Evolutionary conservation across 2,113 vertebrate species (phyloP).

Genomic region (Callithrix jacchus): DNA sequence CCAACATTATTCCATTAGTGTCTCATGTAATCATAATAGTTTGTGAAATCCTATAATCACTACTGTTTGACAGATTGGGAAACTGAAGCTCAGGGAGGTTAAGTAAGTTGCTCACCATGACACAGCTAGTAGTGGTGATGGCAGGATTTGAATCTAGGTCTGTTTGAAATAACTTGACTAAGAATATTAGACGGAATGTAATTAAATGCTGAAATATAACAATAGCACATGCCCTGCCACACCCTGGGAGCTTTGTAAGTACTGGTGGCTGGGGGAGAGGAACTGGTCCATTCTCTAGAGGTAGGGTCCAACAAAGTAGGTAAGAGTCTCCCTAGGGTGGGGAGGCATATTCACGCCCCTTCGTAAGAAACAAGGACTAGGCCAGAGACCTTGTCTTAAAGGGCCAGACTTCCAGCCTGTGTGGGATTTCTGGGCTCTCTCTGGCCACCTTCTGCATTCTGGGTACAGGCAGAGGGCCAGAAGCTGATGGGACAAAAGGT

Average conservation of each 20-base stretch:
- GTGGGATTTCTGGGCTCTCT: background rate
- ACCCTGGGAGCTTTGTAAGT: background rate
- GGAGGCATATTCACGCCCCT: background rate
- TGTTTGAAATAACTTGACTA: background rate
- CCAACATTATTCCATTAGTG: background rate
- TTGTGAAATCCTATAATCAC: background rate
- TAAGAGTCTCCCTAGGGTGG: background rate
- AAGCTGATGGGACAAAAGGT: background rate
- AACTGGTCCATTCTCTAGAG: background rate
- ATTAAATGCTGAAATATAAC: background rate
- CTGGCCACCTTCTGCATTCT: background rate
- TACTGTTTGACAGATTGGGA: background rate
- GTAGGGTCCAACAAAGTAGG: background rate
- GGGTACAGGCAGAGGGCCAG: background rate
- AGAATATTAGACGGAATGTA: background rate
- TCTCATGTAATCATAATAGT: background rate
- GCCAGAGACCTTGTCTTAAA: background rate
- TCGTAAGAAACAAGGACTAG: background rate
- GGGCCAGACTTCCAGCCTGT: background rate
- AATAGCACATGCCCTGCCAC: background rate
- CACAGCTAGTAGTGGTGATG: background rate
- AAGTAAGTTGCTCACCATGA: background rate
- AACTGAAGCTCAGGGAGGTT: background rate
- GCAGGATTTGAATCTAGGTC: background rate
- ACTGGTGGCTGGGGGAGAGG: background rate